Conservation (phyloP, 2,888 invertebrate species). For the Koerneria pararmatus region DNA sequence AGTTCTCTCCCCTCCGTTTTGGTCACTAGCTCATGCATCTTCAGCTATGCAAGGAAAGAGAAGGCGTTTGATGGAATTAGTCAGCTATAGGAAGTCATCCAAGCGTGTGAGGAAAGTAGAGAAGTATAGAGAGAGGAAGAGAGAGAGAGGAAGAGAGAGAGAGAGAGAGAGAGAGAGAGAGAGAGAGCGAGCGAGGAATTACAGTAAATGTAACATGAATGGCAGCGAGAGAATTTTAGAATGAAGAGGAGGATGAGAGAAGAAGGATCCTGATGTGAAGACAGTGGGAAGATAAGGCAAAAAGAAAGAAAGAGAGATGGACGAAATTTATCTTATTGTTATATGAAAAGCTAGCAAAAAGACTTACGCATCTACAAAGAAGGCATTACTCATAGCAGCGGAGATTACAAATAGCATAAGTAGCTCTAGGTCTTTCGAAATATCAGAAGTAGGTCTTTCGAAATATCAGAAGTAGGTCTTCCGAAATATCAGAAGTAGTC, state of each 20-base stretch:
- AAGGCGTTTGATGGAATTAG: no score
- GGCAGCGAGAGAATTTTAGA: not conserved
- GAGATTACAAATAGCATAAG: no score
- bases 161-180: not conserved
- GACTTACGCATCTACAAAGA: no score
- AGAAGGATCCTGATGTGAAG: not conserved
- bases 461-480: conserved; percentile 4
- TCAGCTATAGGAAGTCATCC: no score
- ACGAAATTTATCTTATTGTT: not conserved
- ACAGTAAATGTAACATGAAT: not conserved
- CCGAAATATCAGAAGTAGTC: no score
- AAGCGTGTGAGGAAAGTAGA: not conserved
- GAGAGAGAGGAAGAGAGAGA: not conserved
- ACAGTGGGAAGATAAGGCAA: not conserved
- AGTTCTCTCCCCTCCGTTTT: no score
- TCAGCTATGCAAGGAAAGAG: no score
- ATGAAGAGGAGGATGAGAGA: not conserved
- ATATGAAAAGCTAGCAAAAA: no score
- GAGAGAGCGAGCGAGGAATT: not conserved
- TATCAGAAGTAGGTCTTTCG: conserved; percentile 12
- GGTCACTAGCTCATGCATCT: no score
- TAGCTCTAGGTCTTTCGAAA: no score
- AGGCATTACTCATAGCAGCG: no score
- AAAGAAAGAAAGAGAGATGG: not conserved
- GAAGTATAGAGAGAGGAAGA: not conserved